Conservation (phyloP, 1,140 invertebrate species). For the Hylyphantes graminicola region DNA sequence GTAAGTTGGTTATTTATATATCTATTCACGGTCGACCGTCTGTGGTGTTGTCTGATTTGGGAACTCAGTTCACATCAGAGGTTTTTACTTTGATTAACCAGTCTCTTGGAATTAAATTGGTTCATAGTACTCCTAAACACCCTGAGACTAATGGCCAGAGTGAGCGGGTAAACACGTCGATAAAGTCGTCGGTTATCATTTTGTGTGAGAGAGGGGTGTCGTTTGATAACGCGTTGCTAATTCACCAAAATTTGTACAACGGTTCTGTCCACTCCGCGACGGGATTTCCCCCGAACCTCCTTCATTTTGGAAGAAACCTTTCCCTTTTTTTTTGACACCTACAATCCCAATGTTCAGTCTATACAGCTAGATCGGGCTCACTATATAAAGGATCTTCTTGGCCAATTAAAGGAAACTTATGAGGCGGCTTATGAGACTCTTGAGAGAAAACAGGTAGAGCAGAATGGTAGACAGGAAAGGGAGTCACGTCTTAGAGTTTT, state of each 20-base stretch:
- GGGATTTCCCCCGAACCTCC: neutral
- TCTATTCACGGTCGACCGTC: neutral
- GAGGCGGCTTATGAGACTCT: neutral
- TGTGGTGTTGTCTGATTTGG: neutral
- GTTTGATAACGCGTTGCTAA: neutral
- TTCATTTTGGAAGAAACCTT: constrained; percentile 6
- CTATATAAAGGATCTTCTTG: neutral
- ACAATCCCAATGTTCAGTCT: neutral
- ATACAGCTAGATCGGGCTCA: neutral
- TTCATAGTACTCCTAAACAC: neutral
- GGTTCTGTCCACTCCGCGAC: neutral
- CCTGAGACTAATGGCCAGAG: neutral
- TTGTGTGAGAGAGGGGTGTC: neutral
- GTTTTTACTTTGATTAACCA: neutral
- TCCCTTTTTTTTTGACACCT: neutral
- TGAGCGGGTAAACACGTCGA: neutral
- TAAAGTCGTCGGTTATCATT: neutral
- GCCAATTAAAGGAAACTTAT: neutral
- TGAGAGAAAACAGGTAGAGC: too few species aligned
- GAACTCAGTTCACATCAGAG: neutral
- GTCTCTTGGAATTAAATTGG: neutral
- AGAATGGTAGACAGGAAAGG: too few species aligned
- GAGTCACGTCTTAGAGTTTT: neutral
- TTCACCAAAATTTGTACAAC: constrained; percentile 13
- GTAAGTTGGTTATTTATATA: neutral